Conservation (phyloP, 2,113 vertebrate species). For the Phylloscopus whistleri region DNA sequence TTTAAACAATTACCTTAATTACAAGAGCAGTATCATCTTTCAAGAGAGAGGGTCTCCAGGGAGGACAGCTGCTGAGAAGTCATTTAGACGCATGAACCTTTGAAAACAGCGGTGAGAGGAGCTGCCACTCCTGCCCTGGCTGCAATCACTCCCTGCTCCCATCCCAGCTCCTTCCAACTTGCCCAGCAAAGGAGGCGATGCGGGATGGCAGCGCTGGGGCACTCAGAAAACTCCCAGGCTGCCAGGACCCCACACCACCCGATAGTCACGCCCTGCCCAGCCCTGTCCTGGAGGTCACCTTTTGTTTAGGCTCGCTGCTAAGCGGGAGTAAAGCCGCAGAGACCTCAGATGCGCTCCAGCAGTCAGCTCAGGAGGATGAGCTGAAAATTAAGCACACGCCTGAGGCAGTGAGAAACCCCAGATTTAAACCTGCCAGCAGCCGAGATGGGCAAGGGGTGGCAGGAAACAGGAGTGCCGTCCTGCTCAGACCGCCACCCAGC, state of each 20-base stretch:
- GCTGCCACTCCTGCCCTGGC: neutral
- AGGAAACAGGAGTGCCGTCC: neutral
- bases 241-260: neutral
- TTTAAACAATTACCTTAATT: slow-evolving; percentile 62
- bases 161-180: neutral
- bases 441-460: neutral
- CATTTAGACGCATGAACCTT: neutral
- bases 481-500: neutral
- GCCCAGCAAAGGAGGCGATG: fast-evolving
- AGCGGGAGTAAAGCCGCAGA: fast-evolving
- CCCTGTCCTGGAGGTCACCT: neutral
- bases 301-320: neutral
- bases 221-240: neutral
- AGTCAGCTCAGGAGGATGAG: neutral
- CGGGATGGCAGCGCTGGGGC: neutral
- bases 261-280: neutral
- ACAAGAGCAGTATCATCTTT: slow-evolving; percentile 33
- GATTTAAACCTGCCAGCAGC: neutral
- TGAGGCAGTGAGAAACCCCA: neutral
- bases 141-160: neutral
- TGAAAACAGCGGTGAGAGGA: neutral
- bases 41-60: neutral
- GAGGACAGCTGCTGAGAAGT: slow-evolving; percentile 37
- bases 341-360: neutral
- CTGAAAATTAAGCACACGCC: neutral